phyloP scores from a whole-genome alignment of 2,888 invertebrate species.

The Noctua janthe region DNA sequence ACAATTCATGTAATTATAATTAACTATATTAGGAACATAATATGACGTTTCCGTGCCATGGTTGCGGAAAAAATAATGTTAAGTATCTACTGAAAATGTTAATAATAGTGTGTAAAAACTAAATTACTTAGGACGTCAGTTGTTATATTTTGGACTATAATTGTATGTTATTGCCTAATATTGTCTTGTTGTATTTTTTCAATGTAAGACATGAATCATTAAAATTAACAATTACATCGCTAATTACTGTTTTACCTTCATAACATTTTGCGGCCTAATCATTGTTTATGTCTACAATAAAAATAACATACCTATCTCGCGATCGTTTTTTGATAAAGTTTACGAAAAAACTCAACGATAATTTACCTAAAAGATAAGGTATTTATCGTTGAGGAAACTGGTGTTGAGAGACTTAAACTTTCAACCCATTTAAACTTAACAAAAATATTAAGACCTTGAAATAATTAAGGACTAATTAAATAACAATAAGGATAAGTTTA shows the following conservation, averaged over 20 bases:
- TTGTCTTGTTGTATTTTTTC: slow-evolving; percentile 24
- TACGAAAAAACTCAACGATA: background rate
- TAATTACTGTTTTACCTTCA: slow-evolving; percentile 28
- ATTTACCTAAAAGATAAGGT: background rate
- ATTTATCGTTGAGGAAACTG: background rate
- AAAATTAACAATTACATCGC: slow-evolving; percentile 27
- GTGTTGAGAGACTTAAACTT: background rate
- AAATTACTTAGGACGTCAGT: slow-evolving; percentile 50
- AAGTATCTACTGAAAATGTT: slow-evolving; percentile 29
- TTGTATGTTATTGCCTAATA: slow-evolving; percentile 23
- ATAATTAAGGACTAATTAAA: background rate
- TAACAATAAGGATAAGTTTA: background rate
- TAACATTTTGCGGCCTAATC: background rate
- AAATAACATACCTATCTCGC: background rate
- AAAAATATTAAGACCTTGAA: slow-evolving; percentile 1
- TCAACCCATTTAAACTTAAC: background rate
- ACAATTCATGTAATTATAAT: slow-evolving; percentile 28
- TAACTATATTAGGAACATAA: slow-evolving; percentile 4
- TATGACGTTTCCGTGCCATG: slow-evolving; percentile 6
- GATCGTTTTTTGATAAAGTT: background rate
- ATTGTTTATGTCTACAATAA: background rate
- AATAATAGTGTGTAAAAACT: slow-evolving; percentile 39
- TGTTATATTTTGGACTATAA: slow-evolving; percentile 33
- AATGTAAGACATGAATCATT: slow-evolving; percentile 22
- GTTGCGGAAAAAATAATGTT: slow-evolving; percentile 26